Base-by-base conservation (phyloP, 2,888 invertebrate genomes). In the Caenorhabditis doughertyi region DNA sequence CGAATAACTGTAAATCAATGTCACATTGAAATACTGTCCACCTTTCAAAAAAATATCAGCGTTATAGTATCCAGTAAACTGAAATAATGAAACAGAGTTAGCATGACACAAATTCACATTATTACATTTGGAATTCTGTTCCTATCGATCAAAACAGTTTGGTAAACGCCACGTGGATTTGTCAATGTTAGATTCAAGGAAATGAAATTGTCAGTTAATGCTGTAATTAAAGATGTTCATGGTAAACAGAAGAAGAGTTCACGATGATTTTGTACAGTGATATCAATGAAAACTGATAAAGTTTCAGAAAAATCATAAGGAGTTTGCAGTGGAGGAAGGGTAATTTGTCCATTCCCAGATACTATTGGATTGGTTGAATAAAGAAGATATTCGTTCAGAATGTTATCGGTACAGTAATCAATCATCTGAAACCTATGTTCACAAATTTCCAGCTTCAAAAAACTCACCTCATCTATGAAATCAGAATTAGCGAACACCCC, bases 221-320 rank as follows among this genome's bases (percentile, higher is more conserved):
- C 58, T 58, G 58, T 16, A 58, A 58, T 11, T 3, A 39, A 21
- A 21, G 2, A 47, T 47, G 13, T 21, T 21, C 1, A 35, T 11
- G 2, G 35, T 35, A 21, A 11, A 7, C 11, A n/a, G 18, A 2
- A 4, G 2, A 25, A 13, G 0, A 56, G 21, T 18, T 58, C 32
- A 58, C 58, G 23, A 42, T 58, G 58, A 39, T 58, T 23, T 42
- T 58, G 58, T 3, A 58, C 58, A 58, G 58, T 58, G 23, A 58
- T 25, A 11, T 58, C 58, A 25, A 58, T 16, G 25, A 18, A 23
- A 23, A 58, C 58, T 2, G 58, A 35, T 7, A 58, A 9, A 18
- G 39, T 58, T 23, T 42, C 23, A 2, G 8, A 21, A 9, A 58
- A 58, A 9, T 39, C 39, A 42, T 35, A 18, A 1, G 58, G 58